These are phyloP conservation scores for Aptenodytes forsteri DNA, from an alignment of 2,113 vertebrate genomes.

Conservation along the genomic window DNA sequence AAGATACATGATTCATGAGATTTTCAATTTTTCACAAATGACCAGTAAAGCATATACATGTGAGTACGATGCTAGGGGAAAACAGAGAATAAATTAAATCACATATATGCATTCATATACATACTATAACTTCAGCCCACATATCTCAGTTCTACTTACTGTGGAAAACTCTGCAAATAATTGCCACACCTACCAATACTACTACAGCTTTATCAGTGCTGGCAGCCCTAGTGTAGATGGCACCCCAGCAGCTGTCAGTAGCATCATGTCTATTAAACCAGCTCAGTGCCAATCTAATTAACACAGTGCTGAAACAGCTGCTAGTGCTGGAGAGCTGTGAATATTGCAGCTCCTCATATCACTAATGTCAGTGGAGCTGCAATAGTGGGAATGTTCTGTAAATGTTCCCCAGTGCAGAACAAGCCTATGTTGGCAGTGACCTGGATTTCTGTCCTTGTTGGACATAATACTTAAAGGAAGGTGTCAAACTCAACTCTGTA, in stretches of 20 bases:
- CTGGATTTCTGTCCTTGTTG: conserved; percentile 10
- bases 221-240: neutral
- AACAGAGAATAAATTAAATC: neutral
- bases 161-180: neutral
- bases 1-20: neutral
- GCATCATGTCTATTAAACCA: conserved; percentile 35
- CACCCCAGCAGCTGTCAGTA: conserved; percentile 41
- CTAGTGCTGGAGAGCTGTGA: conserved; percentile 43
- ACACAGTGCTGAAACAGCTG: conserved; percentile 53
- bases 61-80: neutral
- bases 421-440: neutral
- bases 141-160: neutral
- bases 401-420: conserved; percentile 4
- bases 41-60: neutral
- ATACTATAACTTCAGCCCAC: neutral
- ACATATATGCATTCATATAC: neutral
- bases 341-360: neutral
- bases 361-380: conserved; percentile 3
- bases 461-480: neutral
- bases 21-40: neutral
- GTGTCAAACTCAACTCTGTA: neutral
- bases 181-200: neutral
- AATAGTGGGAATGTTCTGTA: conserved; percentile 35
- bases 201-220: conserved; percentile 37
- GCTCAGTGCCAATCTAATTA: conserved; percentile 64